phyloP scores from a whole-genome alignment of 1,140 invertebrate species.

The Apocrypta bakeri region DNA sequence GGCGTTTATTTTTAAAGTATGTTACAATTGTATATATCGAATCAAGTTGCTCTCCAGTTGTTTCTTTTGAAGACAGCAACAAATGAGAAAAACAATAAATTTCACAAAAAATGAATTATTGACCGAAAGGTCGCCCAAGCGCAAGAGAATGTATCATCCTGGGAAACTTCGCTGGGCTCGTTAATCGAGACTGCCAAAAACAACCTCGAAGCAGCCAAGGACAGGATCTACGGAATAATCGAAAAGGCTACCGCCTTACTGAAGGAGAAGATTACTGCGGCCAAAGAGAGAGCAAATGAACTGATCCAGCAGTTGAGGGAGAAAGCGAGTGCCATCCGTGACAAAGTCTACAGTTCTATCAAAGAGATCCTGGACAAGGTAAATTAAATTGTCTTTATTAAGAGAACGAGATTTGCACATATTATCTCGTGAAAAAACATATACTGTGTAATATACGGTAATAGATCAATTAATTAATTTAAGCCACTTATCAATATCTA shows the following conservation, averaged over 20 bases:
- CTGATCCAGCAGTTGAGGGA: slow-evolving; percentile 30
- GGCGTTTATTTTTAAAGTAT: too few species aligned
- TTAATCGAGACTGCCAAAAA: background rate
- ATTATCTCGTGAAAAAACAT: too few species aligned
- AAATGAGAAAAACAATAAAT: too few species aligned
- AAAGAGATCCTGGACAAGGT: slow-evolving; percentile 25
- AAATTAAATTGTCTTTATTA: slow-evolving; percentile 1
- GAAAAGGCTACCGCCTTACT: slow-evolving; percentile 17
- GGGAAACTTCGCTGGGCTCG: background rate
- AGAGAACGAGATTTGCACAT: too few species aligned
- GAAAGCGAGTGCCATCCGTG: background rate
- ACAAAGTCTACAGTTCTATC: slow-evolving; percentile 21
- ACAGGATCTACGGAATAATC: slow-evolving; percentile 18
- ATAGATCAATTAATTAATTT: too few species aligned
- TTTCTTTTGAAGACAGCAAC: too few species aligned
- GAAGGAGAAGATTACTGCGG: slow-evolving; percentile 28
- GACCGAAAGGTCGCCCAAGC: background rate
- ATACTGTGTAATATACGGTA: too few species aligned
- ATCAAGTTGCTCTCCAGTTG: too few species aligned
- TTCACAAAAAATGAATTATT: too few species aligned
- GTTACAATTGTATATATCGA: too few species aligned
- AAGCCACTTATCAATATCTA: too few species aligned
- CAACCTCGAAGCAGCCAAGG: slow-evolving; percentile 17
- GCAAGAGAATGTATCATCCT: background rate
- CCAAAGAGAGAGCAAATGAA: slow-evolving; percentile 28